Evolutionary conservation across 2,888 invertebrate species (phyloP), one percentile per base, ranked within the genome.

Genomic region (Ophonus ardosiacus): DNA sequence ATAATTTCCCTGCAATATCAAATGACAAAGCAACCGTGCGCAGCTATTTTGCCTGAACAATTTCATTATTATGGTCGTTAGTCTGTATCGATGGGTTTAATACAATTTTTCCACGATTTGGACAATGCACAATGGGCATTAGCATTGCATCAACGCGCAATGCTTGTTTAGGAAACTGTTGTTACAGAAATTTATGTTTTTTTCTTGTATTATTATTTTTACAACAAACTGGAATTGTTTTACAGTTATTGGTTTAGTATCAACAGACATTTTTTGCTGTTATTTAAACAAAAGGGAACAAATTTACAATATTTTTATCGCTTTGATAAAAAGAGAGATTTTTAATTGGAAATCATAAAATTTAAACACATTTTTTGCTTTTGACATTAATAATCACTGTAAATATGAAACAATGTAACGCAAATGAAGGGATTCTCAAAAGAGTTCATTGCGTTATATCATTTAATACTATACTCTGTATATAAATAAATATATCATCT

Each of bases 21-120:
- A 21, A 68, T 38, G 38, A 38, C 31, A 68, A 15, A n/a, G 68
- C 43, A 51, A 10, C 43, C 8, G 43, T 51, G 43, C 21, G 13
- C 4, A n/a, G 68, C 15, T n/a, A 38, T 68, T 38, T n/a, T 15
- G 38, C 15, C 24, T 7, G 68, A 38, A 68, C 38, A 38, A 68
- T 68, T 68, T 68, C 68, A 68, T 68, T 68, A 68, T 31, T 68
- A 68, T 38, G 38, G 38, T 68, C 15, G 68, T 68, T 68, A 68
- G 13, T 68, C 68, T 38, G 68, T 31, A 31, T 38, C 31, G 38
- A 38, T 68, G 68, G 68, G 31, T 68, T 68, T 68, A 38, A 68
- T 68, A 68, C 31, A 68, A 68, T 68, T 68, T 68, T 68, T 68
- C 68, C 31, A 13, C 31, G 38, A 68, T 68, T 31, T 24, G 38